These are phyloP conservation scores for Xenentodon cancila DNA, from an alignment of 2,797 vertebrate genomes.

Conservation along the genomic window DNA sequence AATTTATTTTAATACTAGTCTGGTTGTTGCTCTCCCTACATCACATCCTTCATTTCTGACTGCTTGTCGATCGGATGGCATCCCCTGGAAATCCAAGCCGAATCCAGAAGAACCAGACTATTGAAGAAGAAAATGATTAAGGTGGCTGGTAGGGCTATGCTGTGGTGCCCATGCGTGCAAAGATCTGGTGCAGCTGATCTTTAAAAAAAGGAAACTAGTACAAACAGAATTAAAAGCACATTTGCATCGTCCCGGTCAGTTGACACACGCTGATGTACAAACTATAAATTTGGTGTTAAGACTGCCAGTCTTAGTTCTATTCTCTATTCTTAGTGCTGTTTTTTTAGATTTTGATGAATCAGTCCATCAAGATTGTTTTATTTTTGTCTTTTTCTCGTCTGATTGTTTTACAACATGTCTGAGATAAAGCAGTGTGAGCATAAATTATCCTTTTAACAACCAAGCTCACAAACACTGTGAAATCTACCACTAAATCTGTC, in stretches of 20 bases:
- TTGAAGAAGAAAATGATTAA: no score
- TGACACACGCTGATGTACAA: not conserved
- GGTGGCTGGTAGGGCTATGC: no score
- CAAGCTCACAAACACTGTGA: constrained; percentile 31
- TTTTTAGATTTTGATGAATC: constrained; percentile 9
- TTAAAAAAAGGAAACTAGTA: no score
- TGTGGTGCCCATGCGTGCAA: no score
- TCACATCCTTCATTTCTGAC: no score
- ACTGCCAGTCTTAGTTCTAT: constrained; percentile 27
- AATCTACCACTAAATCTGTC: constrained; percentile 13
- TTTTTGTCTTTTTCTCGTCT: constrained; percentile 14
- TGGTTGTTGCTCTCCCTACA: no score
- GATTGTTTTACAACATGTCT: not conserved
- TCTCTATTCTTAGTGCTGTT: constrained; percentile 23
- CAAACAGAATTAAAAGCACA: not conserved
- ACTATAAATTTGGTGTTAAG: not conserved
- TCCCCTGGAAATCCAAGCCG: no score
- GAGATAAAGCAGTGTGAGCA: constrained; percentile 27
- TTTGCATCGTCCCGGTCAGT: no score
- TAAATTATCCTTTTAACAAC: not conserved
- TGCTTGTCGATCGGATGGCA: no score
- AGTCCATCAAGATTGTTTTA: not conserved
- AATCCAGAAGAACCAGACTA: no score
- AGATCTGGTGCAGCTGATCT: no score
- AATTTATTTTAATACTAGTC: no score